Base-by-base conservation (phyloP, 2,888 invertebrate species). In the Drosophila paramelanica region DNA sequence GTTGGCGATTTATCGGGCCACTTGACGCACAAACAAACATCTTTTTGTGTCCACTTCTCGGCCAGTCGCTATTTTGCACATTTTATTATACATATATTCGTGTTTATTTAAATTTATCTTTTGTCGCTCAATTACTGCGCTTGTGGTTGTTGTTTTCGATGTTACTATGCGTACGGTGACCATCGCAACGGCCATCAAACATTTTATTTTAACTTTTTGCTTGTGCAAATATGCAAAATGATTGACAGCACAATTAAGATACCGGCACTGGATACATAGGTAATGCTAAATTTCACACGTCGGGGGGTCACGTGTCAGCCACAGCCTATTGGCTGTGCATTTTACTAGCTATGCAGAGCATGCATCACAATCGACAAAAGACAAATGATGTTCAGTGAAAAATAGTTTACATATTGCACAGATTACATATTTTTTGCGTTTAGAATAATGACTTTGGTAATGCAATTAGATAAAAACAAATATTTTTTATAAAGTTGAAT, bases 191-290 rank as follows among this genome's bases (percentile, higher is more conserved):
- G 59, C 77, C 79, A 67, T 75, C 79, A 79, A 72, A 76, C 55
- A 62, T 79, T 75, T 70, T 43, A 31, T 59, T 76, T 60, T 46
- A 25, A 23, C 47, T 70, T 78, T 45, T 57, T 41, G 64, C 64
- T 53, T 46, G 81, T 81, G 82, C 86, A 84, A 86, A 86, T 84
- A 87, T 89, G 89, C 85, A 81, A 87, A 87, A 84, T 85, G 89
- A 85, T 85, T 85, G 89, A 85, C 89, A 85, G 89, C 75, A 85
- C 89, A 85, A 85, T 85, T 81, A 89, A 85, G 84, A 66, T 51
- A 65, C 79, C 65, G 74, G 57, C 65, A 67, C 56, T 52, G 59
- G 57, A 59, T 61, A 38, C 39, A 31, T 42, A 71, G 76, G 69
- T 62, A 64, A 50, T 55, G 61, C 42, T 56, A 52, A 41, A 53